phyloP scores from a whole-genome alignment of 2,797 vertebrate species.

The Hozukius guyotensis region DNA sequence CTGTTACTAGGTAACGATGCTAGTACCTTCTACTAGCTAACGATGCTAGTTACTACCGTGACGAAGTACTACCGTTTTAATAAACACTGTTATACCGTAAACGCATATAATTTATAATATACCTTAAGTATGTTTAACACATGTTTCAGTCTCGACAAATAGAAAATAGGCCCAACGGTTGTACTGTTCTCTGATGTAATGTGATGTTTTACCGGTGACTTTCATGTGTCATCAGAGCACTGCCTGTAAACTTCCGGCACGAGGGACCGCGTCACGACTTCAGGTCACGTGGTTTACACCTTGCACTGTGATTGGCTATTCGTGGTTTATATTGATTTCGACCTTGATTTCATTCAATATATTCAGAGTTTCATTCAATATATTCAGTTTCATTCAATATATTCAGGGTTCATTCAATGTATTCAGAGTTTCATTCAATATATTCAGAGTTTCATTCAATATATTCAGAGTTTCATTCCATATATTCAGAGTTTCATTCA shows the following conservation, averaged over 20 bases:
- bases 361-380: too few species aligned
- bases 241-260: conserved; percentile 33
- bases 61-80: background rate
- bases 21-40: background rate
- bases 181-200: too few species aligned
- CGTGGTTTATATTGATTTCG: too few species aligned
- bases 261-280: background rate
- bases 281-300: conserved; percentile 16
- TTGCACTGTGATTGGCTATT: conserved; percentile 30
- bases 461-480: too few species aligned
- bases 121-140: background rate
- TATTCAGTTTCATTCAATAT: too few species aligned
- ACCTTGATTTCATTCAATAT: too few species aligned
- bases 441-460: too few species aligned
- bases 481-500: too few species aligned
- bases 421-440: too few species aligned
- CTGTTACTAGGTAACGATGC: too few species aligned
- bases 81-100: background rate
- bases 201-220: conserved; percentile 39
- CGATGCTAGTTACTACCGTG: background rate
- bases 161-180: background rate
- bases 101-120: background rate
- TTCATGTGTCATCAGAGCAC: conserved; percentile 32
- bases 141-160: background rate
- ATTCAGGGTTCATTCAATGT: too few species aligned